These are phyloP conservation scores for Epinotia bilunana DNA, from an alignment of 2,888 invertebrate species.

Conservation along the genomic window DNA sequence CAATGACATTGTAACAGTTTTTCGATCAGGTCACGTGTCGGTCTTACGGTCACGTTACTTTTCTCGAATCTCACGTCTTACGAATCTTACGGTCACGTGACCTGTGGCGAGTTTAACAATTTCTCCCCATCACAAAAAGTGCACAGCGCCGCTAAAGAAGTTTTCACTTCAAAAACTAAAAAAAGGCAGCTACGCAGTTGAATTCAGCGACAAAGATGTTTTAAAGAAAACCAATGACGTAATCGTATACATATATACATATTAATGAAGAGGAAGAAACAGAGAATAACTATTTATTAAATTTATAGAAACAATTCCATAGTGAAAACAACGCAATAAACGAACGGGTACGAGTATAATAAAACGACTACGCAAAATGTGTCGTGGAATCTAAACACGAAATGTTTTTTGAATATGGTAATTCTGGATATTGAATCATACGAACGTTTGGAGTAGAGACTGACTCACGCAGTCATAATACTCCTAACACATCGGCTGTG, in stretches of 20 bases:
- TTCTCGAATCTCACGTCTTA: too few species aligned
- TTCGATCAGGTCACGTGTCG: too few species aligned
- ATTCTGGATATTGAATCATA: conserved; percentile 48
- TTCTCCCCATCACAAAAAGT: too few species aligned
- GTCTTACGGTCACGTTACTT: too few species aligned
- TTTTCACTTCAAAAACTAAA: too few species aligned
- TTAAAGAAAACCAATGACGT: conserved; percentile 19
- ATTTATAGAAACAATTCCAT: background rate
- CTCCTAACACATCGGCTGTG: conserved; percentile 47
- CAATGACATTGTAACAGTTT: too few species aligned
- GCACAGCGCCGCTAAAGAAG: too few species aligned
- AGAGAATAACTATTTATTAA: background rate
- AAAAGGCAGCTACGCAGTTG: conserved; percentile 17
- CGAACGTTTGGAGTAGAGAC: conserved; percentile 48
- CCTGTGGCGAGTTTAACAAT: too few species aligned
- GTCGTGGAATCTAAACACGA: conserved; percentile 29
- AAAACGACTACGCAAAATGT: conserved; percentile 33
- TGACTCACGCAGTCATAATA: conserved; percentile 60
- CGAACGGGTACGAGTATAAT: background rate
- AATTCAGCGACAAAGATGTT: background rate
- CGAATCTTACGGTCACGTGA: too few species aligned
- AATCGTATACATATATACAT: conserved; percentile 8
- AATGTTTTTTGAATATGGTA: conserved; percentile 57
- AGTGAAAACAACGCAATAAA: conserved; percentile 26
- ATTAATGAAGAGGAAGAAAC: background rate